Percentiles rank a stretch among this genome's conserved stretches.
Conservation (phyloP, 2,797 vertebrate genomes). For the Muscicapa comitata region DNA sequence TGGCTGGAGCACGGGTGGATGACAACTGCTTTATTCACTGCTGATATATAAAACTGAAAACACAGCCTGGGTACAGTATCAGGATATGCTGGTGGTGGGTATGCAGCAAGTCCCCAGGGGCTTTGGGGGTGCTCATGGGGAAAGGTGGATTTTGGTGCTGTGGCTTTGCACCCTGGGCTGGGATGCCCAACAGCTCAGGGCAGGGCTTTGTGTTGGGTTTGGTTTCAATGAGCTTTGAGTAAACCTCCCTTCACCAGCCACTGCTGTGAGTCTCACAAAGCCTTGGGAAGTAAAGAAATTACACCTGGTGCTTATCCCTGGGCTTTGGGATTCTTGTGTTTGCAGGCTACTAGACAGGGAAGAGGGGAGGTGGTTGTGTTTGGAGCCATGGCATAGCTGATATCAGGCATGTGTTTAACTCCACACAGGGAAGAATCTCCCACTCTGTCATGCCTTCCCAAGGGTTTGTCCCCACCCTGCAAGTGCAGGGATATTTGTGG, state of each 20-base stretch:
- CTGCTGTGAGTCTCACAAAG: neutral
- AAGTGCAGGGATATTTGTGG: fast-evolving
- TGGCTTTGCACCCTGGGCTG: neutral
- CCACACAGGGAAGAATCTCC: neutral
- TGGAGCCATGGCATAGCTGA: fast-evolving
- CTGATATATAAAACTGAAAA: constrained; percentile 38
- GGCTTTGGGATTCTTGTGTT: neutral
- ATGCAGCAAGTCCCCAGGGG: fast-evolving
- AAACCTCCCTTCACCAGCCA: neutral
- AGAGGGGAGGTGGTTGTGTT: neutral
- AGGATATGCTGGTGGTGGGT: neutral
- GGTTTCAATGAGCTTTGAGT: neutral
- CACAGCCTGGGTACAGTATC: neutral
- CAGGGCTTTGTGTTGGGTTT: neutral
- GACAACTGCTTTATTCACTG: constrained; percentile 54
- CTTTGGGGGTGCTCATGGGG: neutral
- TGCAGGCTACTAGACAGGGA: neutral
- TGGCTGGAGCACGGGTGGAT: constrained; percentile 17
- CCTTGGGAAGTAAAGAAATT: neutral
- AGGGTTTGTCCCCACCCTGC: neutral
- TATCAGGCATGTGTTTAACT: neutral
- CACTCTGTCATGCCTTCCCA: fast-evolving
- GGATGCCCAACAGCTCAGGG: neutral
- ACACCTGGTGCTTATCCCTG: neutral
- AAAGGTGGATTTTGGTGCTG: neutral